Evolutionary conservation across 2,113 vertebrate genomes (phyloP), one percentile per base, ranked within the genome.

Genomic region (Cottus gobio): DNA sequence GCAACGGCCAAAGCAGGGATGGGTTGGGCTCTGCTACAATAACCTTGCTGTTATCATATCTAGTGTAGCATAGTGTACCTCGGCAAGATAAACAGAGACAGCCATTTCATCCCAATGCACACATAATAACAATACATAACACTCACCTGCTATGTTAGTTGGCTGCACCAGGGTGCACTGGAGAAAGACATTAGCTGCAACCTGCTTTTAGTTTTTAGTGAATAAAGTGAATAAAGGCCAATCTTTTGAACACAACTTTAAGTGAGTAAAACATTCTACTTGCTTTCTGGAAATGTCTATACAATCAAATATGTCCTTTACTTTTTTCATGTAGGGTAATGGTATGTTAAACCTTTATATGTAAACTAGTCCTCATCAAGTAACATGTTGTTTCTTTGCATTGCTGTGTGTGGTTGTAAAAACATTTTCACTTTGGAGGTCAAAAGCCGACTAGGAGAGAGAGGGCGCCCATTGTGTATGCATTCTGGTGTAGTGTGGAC

Each of bases 401-500:
- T 71, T 67, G 54, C 37, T 20, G 22, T 66, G 62, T n/a, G 46
- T n/a, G 46, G 42, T 73, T 57, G 46, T 74, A 58, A 85, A 90
- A 84, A 84, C 26, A 75, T 78, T 84, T 83, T 71, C 57, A 82
- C 83, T 90, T 83, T 74, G 67, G 46, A 87, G 77, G 64, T 85
- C 68, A 84, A 84, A 84, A 75, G 74, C 86, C 61, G 57, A 77
- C 71, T 28, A 71, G 62, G 84, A 91, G 82, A 82, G 83, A 91
- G 82, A 90, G 86, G 85, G 85, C 75, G 80, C 75, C 84, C 77
- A 88, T 89, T 91, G 90, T 92, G 80, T 86, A 81, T 87, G 82
- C 87, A 90, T 90, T 85, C 85, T 90, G 86, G 85, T 88, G 84
- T 90, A 86, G 84, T 84, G 85, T 91, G 90, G 89, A 94, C 94